Evolutionary conservation across 2,888 invertebrate genomes (phyloP).

Genomic region (Apodemia hepburni): DNA sequence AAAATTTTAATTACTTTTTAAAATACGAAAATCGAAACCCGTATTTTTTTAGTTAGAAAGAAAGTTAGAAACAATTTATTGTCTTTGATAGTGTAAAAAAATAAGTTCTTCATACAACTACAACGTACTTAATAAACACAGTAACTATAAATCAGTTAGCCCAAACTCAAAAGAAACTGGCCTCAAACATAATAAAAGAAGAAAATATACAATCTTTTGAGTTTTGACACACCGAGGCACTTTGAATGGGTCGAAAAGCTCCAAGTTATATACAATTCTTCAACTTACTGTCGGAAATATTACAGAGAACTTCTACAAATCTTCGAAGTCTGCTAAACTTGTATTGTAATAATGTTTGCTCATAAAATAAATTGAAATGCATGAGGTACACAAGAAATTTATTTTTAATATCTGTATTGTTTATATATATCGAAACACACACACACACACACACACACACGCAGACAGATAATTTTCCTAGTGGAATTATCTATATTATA

Average conservation of each 20-base stretch:
- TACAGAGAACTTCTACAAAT: constrained; percentile 8
- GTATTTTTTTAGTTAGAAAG: no score
- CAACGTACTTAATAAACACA: not conserved
- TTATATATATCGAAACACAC: no score
- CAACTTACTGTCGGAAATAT: constrained; percentile 6
- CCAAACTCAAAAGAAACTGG: not conserved
- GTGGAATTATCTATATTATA: no score
- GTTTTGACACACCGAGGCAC: constrained; percentile 6
- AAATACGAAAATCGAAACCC: not conserved
- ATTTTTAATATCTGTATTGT: no score
- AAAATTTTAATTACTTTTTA: no score
- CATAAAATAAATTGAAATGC: not conserved
- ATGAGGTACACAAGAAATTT: not conserved
- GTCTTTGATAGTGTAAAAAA: no score
- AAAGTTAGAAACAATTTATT: no score
- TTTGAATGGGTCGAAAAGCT: not conserved
- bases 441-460: no score
- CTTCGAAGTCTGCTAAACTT: constrained; percentile 1
- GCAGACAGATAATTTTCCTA: no score
- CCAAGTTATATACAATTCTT: constrained; percentile 2
- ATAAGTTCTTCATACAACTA: no score
- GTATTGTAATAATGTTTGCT: constrained; percentile 4
- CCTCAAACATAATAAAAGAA: not conserved
- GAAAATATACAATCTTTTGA: constrained; percentile 15
- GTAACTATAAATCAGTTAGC: not conserved